phyloP scores from a whole-genome alignment of 2,113 vertebrate species.

The Gila orcuttii region DNA sequence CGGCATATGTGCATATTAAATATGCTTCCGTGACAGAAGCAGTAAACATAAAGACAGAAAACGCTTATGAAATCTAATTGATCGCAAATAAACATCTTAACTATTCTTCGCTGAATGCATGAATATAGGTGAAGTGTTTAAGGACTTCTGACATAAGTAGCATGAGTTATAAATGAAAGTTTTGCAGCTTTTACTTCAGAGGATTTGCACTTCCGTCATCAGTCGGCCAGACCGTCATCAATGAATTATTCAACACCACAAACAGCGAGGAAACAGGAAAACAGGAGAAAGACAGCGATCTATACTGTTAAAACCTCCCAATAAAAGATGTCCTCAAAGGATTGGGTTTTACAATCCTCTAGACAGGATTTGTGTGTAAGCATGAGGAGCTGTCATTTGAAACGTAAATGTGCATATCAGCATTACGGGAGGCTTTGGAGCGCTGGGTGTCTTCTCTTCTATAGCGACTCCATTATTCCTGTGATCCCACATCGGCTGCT shows the following conservation, averaged over 20 bases:
- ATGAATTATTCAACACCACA: constrained; percentile 54
- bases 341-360: neutral
- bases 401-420: constrained; percentile 37
- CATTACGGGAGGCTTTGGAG: neutral
- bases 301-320: constrained; percentile 35
- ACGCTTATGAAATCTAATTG: neutral
- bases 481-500: neutral
- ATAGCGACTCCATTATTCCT: neutral
- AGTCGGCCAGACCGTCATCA: constrained; percentile 1
- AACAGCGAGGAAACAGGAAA: constrained; percentile 1
- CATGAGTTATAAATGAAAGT: neutral
- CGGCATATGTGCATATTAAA: neutral
- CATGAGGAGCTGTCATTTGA: neutral
- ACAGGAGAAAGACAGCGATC: constrained; percentile 18
- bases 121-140: neutral
- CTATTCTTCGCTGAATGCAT: neutral
- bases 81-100: neutral
- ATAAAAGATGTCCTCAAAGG: constrained; percentile 17
- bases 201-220: neutral
- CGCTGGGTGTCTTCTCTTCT: neutral
- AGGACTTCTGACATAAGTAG: neutral
- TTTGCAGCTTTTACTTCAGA: neutral
- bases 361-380: neutral
- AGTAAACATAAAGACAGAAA: neutral
- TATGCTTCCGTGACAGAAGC: neutral